These are phyloP conservation scores for Hypena proboscidalis DNA, from an alignment of 2,888 invertebrate genomes.

Conservation along the genomic window DNA sequence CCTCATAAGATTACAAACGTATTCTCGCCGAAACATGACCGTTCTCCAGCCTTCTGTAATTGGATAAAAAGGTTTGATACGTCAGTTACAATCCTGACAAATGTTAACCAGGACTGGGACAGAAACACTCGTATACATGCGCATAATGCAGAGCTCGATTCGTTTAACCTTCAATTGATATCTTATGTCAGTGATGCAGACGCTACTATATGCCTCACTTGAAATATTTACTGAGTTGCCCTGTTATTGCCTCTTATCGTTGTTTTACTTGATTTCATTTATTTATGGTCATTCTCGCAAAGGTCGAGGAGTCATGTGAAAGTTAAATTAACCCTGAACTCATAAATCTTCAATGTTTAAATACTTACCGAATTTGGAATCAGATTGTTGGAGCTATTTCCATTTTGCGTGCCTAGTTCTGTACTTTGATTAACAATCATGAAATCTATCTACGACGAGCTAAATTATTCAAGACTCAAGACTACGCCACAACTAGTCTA, in stretches of 20 bases:
- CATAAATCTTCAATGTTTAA: background rate
- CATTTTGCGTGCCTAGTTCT: no score
- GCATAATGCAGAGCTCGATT: conserved; percentile 15
- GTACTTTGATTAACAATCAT: no score
- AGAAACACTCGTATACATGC: conserved; percentile 4
- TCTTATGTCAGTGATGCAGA: conserved; percentile 3
- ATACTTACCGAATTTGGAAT: no score
- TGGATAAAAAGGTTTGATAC: conserved; percentile 20
- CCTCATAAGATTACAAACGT: conserved; percentile 12
- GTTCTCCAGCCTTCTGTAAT: conserved; percentile 11
- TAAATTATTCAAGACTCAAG: no score
- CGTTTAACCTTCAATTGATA: conserved; percentile 31
- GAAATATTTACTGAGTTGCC: conserved; percentile 19
- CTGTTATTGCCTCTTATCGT: conserved; percentile 17
- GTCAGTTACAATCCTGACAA: conserved; percentile 15
- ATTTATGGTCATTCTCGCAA: conserved; percentile 9
- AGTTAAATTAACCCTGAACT: background rate
- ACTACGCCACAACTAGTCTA: no score
- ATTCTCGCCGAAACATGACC: conserved; percentile 6
- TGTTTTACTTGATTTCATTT: conserved; percentile 12
- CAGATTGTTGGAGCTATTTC: no score
- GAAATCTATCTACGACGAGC: no score
- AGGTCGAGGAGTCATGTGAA: conserved; percentile 5
- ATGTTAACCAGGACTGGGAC: conserved; percentile 8
- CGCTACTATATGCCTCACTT: conserved; percentile 10